Percentiles rank a stretch among this genome's conserved stretches.
phyloP scores from a whole-genome alignment of 2,113 vertebrate species.

The Malurus melanocephalus region DNA sequence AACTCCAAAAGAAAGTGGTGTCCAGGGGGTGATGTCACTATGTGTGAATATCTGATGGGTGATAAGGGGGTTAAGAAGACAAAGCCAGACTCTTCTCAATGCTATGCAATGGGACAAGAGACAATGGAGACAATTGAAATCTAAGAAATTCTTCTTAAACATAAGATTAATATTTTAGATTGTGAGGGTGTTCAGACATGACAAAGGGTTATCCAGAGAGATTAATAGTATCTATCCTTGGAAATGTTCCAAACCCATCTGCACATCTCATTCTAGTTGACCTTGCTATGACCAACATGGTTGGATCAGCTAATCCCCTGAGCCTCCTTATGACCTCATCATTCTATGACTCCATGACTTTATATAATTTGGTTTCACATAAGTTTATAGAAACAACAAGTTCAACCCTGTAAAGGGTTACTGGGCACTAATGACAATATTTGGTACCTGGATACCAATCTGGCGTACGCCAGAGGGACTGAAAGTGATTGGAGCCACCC shows the following conservation, averaged over 20 bases:
- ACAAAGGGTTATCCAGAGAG: neutral
- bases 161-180: neutral
- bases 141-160: neutral
- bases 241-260: neutral
- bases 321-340: neutral
- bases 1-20: neutral
- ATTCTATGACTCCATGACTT: neutral
- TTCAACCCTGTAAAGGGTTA: neutral
- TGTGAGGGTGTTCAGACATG: neutral
- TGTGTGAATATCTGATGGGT: neutral
- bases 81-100: neutral
- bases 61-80: neutral
- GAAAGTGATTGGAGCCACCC: neutral
- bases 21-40: neutral
- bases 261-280: neutral
- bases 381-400: neutral
- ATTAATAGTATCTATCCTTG: neutral
- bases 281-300: neutral
- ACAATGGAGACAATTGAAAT: neutral
- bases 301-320: neutral
- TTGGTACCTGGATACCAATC: neutral
- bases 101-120: neutral
- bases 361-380: neutral
- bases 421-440: neutral
- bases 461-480: neutral